phyloP scores from a whole-genome alignment of 2,888 invertebrate species.

The Diarsia mendica region DNA sequence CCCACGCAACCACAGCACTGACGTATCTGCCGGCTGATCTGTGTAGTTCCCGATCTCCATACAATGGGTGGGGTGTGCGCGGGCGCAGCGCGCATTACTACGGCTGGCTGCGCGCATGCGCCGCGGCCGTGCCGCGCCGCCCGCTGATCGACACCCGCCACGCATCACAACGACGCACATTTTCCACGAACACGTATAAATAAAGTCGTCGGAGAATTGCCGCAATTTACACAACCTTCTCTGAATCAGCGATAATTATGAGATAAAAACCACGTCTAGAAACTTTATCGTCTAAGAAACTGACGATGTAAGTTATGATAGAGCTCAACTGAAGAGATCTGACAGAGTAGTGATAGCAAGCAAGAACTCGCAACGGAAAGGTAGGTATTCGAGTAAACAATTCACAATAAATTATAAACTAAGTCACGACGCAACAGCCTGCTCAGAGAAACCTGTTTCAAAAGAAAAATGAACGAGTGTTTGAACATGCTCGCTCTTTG shows the following conservation, averaged over 20 bases:
- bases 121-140: constrained; percentile 27
- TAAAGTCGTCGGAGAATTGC: constrained; percentile 63
- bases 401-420: constrained; percentile 43
- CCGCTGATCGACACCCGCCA: constrained; percentile 63
- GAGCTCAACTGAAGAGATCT: constrained; percentile 33
- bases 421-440: constrained; percentile 45
- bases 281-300: constrained; percentile 56
- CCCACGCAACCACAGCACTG: constrained; percentile 35
- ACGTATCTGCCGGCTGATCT: constrained; percentile 58
- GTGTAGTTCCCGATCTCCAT: constrained; percentile 75
- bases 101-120: constrained; percentile 65
- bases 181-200: constrained; percentile 66
- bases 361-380: constrained; percentile 29
- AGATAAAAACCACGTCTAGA: constrained; percentile 58
- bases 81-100: constrained; percentile 67
- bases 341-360: constrained; percentile 19
- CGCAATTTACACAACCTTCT: constrained; percentile 65
- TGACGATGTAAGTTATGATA: constrained; percentile 57
- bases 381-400: constrained; percentile 47
- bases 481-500: constrained; percentile 55
- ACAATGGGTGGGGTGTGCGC: constrained; percentile 76
- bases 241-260: constrained; percentile 64
- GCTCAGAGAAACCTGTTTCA: constrained; percentile 55
- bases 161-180: constrained; percentile 66
- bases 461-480: constrained; percentile 55